A percentile compares a stretch with the other conserved stretches of the same genome.
Evolutionary conservation across 1,140 invertebrate genomes (phyloP).

Genomic region (Anastatus disparis): DNA sequence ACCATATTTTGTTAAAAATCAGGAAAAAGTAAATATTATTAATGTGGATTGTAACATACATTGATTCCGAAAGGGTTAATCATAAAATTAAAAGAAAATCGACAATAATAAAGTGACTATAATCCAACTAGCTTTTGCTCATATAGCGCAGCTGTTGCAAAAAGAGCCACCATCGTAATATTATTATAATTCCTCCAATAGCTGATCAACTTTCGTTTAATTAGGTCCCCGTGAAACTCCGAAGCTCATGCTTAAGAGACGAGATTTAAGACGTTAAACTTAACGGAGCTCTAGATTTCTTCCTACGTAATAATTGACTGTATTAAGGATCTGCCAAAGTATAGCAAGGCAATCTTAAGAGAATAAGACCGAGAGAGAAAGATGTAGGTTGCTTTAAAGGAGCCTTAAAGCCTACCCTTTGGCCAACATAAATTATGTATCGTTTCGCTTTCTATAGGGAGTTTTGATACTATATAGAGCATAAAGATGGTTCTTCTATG

Average conservation of each 20-base stretch:
- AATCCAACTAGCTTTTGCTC: no score
- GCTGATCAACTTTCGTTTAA: background rate
- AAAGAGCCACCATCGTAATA: no score
- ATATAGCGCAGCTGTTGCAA: no score
- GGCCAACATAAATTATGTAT: conserved; percentile 69
- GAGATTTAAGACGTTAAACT: background rate
- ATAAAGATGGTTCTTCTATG: conserved; percentile 67
- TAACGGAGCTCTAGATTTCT: conserved; percentile 20
- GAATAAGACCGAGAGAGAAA: background rate
- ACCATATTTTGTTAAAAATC: no score
- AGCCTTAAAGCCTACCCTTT: conserved; percentile 64
- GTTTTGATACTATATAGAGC: no score
- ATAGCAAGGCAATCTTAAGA: background rate
- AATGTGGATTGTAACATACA: no score
- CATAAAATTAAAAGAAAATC: no score
- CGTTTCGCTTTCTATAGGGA: no score
- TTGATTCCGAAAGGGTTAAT: no score
- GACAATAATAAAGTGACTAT: no score
- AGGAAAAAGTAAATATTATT: no score
- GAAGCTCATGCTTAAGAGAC: background rate
- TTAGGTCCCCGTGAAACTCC: conserved; percentile 7
- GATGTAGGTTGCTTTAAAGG: conserved; percentile 40
- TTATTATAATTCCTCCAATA: no score
- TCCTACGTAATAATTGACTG: conserved; percentile 28
- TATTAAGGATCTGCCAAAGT: conserved; percentile 36